Percentiles rank a stretch among this genome's conserved stretches.
Evolutionary conservation across 2,888 invertebrate species (phyloP).

Genomic region (Eurytoma adleriae): DNA sequence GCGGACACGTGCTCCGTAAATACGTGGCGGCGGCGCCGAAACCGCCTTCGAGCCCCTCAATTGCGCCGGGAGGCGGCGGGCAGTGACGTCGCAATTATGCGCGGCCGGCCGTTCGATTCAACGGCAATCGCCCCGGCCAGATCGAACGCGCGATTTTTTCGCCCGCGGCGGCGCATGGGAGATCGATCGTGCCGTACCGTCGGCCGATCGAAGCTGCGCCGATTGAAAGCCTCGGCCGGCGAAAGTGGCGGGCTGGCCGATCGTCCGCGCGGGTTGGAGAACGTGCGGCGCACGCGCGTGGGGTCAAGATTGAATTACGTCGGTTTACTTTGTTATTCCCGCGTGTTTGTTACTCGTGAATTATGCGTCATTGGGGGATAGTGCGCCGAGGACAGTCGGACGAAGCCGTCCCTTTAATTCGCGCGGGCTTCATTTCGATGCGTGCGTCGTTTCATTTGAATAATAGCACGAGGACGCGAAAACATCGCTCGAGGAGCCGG

Average conservation of each 20-base stretch:
- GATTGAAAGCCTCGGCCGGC: not conserved
- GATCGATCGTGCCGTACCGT: constrained; percentile 28
- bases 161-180: not conserved
- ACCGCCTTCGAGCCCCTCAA: not conserved
- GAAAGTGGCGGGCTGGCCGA: constrained; percentile 13
- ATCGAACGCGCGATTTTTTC: constrained; percentile 23
- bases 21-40: constrained; percentile 4
- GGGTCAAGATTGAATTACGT: not conserved
- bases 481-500: too few species aligned
- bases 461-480: too few species aligned
- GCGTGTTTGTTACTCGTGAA: too few species aligned
- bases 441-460: too few species aligned
- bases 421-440: too few species aligned
- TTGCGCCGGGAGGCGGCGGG: not conserved
- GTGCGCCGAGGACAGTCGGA: not conserved
- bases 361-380: not conserved
- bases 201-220: not conserved
- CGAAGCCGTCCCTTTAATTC: too few species aligned
- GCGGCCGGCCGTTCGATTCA: constrained; percentile 25
- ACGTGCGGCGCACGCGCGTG: not conserved
- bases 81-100: constrained; percentile 46
- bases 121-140: constrained; percentile 7
- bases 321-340: too few species aligned
- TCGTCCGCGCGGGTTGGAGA: not conserved
- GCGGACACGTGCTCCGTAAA: constrained; percentile 51